Conservation (phyloP, 2,888 invertebrate species). For the Acholoe squamosa region DNA sequence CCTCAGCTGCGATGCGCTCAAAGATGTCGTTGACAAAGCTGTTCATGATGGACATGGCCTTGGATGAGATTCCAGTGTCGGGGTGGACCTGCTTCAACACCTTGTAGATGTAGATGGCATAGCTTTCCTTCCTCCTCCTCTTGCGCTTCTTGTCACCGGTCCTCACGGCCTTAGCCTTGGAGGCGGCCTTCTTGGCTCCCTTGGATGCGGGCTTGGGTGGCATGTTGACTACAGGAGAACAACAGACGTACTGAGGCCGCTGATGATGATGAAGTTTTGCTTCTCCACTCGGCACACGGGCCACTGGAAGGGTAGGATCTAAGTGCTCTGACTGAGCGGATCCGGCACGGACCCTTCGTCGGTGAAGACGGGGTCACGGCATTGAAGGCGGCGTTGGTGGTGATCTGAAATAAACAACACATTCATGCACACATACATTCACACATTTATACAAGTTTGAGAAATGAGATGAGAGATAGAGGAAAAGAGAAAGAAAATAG, state of each 20-base stretch:
- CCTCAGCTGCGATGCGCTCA: slow-evolving; percentile 78
- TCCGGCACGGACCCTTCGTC: no score
- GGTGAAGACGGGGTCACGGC: no score
- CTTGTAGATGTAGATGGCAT: slow-evolving; percentile 77
- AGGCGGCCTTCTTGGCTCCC: slow-evolving; percentile 75
- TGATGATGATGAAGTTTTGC: no score
- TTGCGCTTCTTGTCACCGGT: slow-evolving; percentile 76
- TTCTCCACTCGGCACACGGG: no score
- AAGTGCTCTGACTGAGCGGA: no score
- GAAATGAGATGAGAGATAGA: no score
- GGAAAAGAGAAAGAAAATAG: no score
- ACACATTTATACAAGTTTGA: no score
- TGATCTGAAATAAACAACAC: no score
- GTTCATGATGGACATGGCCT: slow-evolving; percentile 73
- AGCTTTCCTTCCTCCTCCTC: slow-evolving; percentile 75
- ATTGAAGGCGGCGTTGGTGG: no score
- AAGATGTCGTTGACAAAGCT: slow-evolving; percentile 80
- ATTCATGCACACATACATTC: no score
- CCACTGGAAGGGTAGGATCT: no score
- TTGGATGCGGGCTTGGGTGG: slow-evolving; percentile 71
- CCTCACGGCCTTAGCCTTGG: slow-evolving; percentile 72
- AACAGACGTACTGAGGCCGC: background rate
- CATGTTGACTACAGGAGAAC: slow-evolving; percentile 58
- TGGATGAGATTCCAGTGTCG: slow-evolving; percentile 77
- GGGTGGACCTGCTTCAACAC: slow-evolving; percentile 80